Evolutionary conservation across 2,113 vertebrate genomes (phyloP), one percentile per base, ranked within the genome.

Genomic region (Halichoeres trimaculatus): DNA sequence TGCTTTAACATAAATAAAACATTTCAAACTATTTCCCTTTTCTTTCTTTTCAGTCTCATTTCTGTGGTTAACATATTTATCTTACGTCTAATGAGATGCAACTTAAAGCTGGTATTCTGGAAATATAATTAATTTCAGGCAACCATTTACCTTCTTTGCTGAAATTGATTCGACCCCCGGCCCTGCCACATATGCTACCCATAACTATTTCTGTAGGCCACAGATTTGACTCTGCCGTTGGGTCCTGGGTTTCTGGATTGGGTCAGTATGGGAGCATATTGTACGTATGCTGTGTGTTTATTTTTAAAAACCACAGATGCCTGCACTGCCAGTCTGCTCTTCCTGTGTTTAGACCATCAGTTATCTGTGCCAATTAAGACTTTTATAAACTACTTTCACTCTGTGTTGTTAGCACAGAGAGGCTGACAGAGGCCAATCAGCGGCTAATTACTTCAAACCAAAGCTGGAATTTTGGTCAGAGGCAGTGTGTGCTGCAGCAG

Each of bases 291-390:
- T 80, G 83, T 78, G 86, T 84, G 83, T 89, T 91, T 91, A 89
- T 92, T 91, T 87, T 74, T 76, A 77, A 89, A 85, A 87, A 76
- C 54, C 88, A 87, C 91, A 91, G 91, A 90, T 91, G 91, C 76
- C 84, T 77, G 58, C 38, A 38, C 81, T 76, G 83, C 79, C 81
- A 74, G 74, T 67, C 63, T 43, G 69, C 83, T 83, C 80, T 80
- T 85, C 84, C 70, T 84, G 76, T 80, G 77, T 80, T 80, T 70
- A 85, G 79, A 83, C 84, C 85, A 85, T 84, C 76, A 71, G 82
- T 89, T 81, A 78, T 78, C 77, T 60, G 73, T 81, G 88, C 88
- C 83, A 90, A 92, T 92, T 90, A 92, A 75, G 77, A 86, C 56
- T 88, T 89, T 48, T 79, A 30, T 73, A 85, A 89, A 89, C 82